Evolutionary conservation across 1,140 invertebrate genomes (phyloP), one percentile per base, ranked within the genome.

Genomic region (Drosophila jambulina): DNA sequence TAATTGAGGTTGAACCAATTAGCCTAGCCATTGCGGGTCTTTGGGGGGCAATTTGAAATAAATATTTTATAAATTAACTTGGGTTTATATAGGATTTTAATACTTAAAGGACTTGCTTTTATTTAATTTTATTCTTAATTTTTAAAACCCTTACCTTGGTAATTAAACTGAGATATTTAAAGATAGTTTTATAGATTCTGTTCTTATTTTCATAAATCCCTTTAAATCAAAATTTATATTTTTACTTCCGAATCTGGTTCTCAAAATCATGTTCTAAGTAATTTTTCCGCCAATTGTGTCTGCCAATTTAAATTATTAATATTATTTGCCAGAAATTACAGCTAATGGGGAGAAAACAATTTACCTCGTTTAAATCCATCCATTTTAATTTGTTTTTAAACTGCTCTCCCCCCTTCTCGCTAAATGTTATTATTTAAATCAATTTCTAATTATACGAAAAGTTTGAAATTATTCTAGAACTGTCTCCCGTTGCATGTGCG

Each of bases 1-100:
- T 23, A 72, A 51, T 72, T 72, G 67, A 72, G 70, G 43, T 43
- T 71, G n/a, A 72, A 59, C 21, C 67, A 70, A 72, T 72, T 72
- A 67, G 45, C 29, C 7, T 2, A 25, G 21, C 4, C 40, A 8
- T 19, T 5, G 40, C 32, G 23, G 43, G 34, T 23, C n/a, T 61
- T 65, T 61, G 17, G 46, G 34, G 34, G 2, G 34, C 7, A 36
- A 23, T 25, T 48, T 48, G 1, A 0, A 53, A 34, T 21, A 4
- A 2, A 34, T 54, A 54, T 17, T 56, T 25, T n/a, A 56, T 7
- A 12, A 6, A 7, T 8, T 19, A 13, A 32, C 3, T 53, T 3
- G 10, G 25, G 17, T 29, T 27, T 21, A 13, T 6, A 21, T 0
- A 3, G 10, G 2, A 19, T 19, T 43, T 43, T 0, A 5, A 19